These are phyloP conservation scores for Myoxocephalus aenaeus DNA, from an alignment of 2,797 vertebrate genomes.

Conservation along the genomic window DNA sequence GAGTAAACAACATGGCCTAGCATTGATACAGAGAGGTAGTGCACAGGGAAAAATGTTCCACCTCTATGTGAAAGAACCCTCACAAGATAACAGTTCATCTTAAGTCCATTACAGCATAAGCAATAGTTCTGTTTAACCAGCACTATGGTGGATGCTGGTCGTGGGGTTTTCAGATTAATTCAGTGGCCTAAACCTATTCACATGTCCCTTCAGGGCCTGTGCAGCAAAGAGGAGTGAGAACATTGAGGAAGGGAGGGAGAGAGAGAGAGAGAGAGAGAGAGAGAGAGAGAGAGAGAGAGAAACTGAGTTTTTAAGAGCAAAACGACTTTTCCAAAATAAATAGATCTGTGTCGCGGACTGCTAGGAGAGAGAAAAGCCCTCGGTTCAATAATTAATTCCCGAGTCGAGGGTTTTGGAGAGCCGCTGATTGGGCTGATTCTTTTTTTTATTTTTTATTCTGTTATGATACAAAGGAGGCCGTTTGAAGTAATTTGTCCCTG, in stretches of 20 bases:
- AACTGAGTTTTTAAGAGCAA: conserved; percentile 79
- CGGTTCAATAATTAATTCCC: conserved; percentile 99
- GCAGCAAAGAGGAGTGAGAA: conserved; percentile 64
- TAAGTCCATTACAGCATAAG: conserved; percentile 70
- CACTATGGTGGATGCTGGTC: conserved; percentile 51
- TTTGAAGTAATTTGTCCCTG: conserved; percentile 99
- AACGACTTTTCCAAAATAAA: conserved; percentile 85
- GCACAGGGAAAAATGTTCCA: conserved; percentile 20
- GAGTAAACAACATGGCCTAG: conserved; percentile 24
- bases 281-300: conserved; percentile 46
- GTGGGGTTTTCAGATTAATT: conserved; percentile 66
- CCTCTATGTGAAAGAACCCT: conserved; percentile 49
- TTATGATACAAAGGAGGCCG: conserved; percentile 99
- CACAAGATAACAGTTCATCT: conserved; percentile 68
- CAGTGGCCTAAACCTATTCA: conserved; percentile 69
- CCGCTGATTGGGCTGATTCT: conserved; percentile 97
- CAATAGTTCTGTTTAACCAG: conserved; percentile 68
- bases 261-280: conserved; percentile 40
- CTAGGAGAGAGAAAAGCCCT: conserved; percentile 93
- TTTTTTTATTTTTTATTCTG: conserved; percentile 89
- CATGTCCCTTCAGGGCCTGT: conserved; percentile 66
- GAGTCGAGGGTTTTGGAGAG: conserved; percentile 96
- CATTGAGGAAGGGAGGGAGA: conserved; percentile 33
- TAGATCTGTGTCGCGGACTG: conserved; percentile 89
- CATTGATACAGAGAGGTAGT: conserved; percentile 32